Evolutionary conservation across 1,140 invertebrate genomes (phyloP), one percentile per base, ranked within the genome.

Genomic region (Brachionus angularis): DNA sequence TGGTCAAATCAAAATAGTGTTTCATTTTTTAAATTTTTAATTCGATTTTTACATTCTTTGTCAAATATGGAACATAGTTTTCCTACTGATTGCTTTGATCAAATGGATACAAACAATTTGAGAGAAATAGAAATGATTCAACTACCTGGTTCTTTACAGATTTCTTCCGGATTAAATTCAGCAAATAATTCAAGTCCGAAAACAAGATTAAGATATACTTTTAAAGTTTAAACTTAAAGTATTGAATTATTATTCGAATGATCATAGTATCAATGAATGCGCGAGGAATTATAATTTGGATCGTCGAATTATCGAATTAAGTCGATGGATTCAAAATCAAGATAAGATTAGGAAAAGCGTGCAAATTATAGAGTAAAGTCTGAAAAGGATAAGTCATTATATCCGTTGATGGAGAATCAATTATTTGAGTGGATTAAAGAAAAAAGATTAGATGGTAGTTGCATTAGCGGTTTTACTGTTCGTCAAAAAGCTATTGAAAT

Each of bases 161-260:
- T n/a, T n/a, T n/a, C n/a, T n/a, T n/a, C n/a, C n/a, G n/a, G n/a
- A n/a, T n/a, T n/a, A n/a, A n/a, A n/a, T n/a, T n/a, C n/a, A n/a
- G n/a, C n/a, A n/a, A n/a, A n/a, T n/a, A n/a, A n/a, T n/a, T n/a
- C n/a, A n/a, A n/a, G n/a, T n/a, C n/a, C 52, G 27, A 33, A 31
- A 34, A 34, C 52, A 33, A 33, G 52, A 55, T 55, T 55, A 29
- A 55, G 34, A n/a, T n/a, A n/a, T n/a, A n/a, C n/a, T n/a, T 55
- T 34, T 55, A 34, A 31, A 55, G 18, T 55, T 55, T 31, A 55
- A 55, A 16, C 29, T 55, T 14, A 55, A 55, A 34, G 52, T 55
- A 16, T 16, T 33, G 2, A 55, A 34, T 34, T 55, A 55, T 34
- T 16, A 52, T 29, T 29, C 23, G 3, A 29, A 8, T 52, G 49